phyloP scores from a whole-genome alignment of 64 coral and sea anemone species.

The Stichodactyla helianthus region DNA sequence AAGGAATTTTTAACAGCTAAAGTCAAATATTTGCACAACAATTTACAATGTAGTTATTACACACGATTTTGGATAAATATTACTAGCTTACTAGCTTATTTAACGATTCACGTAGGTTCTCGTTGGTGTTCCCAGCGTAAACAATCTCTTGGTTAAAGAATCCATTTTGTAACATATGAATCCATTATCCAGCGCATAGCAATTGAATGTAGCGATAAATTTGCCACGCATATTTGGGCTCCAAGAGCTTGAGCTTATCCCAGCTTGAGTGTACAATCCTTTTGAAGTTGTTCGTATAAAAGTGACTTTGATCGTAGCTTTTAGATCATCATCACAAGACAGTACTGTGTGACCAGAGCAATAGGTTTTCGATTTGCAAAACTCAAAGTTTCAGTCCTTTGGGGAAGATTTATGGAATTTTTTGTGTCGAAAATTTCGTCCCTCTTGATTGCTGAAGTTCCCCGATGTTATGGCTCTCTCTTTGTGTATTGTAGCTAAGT shows the following conservation, averaged over 20 bases:
- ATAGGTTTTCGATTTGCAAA: not conserved
- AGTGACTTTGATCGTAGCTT: not conserved
- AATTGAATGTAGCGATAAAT: not conserved
- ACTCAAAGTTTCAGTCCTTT: not conserved
- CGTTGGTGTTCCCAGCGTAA: not conserved
- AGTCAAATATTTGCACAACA: not conserved
- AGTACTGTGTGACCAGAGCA: not conserved
- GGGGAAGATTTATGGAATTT: conserved; percentile 13
- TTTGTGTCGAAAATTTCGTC: conserved; percentile 6
- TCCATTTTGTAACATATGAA: not conserved
- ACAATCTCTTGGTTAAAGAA: not conserved
- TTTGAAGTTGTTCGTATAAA: not conserved
- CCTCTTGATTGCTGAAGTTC: not conserved
- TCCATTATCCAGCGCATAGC: not conserved
- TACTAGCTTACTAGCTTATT: not conserved
- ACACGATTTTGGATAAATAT: not conserved
- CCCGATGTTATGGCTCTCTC: conserved; percentile 27
- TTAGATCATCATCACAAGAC: not conserved
- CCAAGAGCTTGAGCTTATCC: not conserved
- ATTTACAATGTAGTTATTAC: not conserved
- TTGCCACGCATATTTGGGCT: not conserved
- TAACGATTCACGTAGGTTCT: not conserved
- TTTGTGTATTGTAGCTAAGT: conserved; percentile 14
- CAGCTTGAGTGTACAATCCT: not conserved
- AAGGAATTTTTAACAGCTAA: not conserved